Evolutionary conservation across 2,113 vertebrate species (phyloP).

Genomic region (Cyphomyrus discorhynchus): DNA sequence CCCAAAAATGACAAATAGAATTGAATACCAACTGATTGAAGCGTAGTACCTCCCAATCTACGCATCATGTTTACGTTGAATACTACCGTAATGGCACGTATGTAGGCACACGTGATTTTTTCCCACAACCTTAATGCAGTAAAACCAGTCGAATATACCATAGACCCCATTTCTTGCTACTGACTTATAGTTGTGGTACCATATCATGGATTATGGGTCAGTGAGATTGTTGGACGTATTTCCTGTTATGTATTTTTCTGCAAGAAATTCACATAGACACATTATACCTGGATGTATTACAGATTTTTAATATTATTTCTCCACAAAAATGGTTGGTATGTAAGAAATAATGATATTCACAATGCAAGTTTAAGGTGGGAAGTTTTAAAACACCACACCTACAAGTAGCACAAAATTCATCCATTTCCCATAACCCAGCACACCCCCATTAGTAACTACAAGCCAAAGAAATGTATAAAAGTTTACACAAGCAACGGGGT

Average conservation of each 20-base stretch:
- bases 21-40: conserved; percentile 30
- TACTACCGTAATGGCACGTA: conserved; percentile 31
- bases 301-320: neutral
- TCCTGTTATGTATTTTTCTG: neutral
- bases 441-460: neutral
- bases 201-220: neutral
- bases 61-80: conserved; percentile 34
- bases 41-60: conserved; percentile 32
- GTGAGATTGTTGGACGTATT: neutral
- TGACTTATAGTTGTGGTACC: neutral
- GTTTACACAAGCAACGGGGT: neutral
- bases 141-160: neutral
- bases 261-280: neutral
- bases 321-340: neutral
- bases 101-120: conserved; percentile 7
- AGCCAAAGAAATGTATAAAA: neutral
- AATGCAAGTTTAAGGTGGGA: neutral
- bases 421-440: neutral
- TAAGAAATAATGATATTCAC: neutral
- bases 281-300: neutral
- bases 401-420: neutral
- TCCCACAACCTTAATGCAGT: neutral
- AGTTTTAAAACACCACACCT: neutral
- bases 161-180: neutral
- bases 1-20: conserved; percentile 30